Evolutionary conservation across 1,140 invertebrate species (phyloP).

Genomic region (Diabrotica virgifera): DNA sequence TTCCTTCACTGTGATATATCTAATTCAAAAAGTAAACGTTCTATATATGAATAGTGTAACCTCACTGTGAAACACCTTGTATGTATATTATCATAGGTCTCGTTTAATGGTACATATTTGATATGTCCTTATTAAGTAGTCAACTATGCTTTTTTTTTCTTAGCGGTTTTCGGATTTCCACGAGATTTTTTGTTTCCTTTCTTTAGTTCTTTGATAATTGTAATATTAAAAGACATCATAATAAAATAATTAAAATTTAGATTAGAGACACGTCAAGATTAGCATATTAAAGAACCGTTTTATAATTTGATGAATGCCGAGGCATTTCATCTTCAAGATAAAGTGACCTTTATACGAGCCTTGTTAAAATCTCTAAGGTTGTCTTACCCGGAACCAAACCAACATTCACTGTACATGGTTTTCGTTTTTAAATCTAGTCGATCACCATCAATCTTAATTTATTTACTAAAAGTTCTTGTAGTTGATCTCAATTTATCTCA

Average conservation of each 20-base stretch:
- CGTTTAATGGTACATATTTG: too few species aligned
- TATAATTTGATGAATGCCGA: constrained; percentile 1
- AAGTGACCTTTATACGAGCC: background rate
- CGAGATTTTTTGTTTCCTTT: too few species aligned
- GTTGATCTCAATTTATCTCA: constrained; percentile 2
- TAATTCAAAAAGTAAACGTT: too few species aligned
- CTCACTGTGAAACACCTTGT: too few species aligned
- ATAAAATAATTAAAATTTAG: background rate
- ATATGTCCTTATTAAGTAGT: too few species aligned
- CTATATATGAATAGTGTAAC: too few species aligned
- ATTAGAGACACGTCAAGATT: background rate
- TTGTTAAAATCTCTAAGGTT: background rate
- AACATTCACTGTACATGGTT: constrained; percentile 2
- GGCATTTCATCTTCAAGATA: background rate
- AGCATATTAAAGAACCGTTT: background rate
- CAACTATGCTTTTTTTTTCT: too few species aligned
- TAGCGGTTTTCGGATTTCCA: too few species aligned
- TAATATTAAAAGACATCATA: background rate
- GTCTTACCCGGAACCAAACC: background rate
- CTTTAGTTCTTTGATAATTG: too few species aligned
- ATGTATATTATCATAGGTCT: too few species aligned
- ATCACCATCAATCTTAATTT: constrained; percentile 3
- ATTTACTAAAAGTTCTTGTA: background rate
- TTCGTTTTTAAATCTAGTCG: constrained; percentile 1
- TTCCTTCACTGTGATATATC: too few species aligned